These are phyloP conservation scores for Rhinolophus sinicus DNA, from an alignment of 2,113 vertebrate genomes.

Conservation along the genomic window DNA sequence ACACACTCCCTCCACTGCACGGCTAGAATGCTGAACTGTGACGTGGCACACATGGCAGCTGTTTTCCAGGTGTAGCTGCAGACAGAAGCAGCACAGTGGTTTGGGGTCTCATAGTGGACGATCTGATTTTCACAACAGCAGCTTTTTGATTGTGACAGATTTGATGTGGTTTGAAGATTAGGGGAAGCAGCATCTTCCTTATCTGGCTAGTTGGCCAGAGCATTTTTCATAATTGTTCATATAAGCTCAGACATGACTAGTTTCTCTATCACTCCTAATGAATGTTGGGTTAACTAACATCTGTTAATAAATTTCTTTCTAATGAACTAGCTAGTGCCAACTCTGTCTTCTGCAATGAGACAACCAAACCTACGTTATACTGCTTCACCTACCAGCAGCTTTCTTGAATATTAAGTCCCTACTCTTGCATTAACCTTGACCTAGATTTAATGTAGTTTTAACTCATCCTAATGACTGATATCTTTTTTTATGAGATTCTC, in stretches of 20 bases:
- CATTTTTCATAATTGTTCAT: neutral
- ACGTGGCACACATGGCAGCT: neutral
- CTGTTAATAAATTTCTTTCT: neutral
- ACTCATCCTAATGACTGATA: neutral
- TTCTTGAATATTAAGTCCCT: neutral
- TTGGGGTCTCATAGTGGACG: neutral
- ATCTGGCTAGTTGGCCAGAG: neutral
- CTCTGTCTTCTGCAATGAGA: neutral
- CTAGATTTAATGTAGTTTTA: neutral
- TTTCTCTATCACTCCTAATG: neutral
- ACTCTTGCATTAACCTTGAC: neutral
- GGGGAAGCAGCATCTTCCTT: neutral
- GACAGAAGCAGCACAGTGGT: neutral
- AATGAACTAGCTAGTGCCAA: neutral
- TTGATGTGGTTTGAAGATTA: neutral
- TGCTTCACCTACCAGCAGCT: neutral
- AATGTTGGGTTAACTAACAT: neutral
- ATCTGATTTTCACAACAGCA: neutral
- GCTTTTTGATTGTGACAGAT: neutral
- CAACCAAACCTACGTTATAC: neutral
- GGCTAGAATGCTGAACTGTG: neutral
- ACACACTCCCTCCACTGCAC: neutral
- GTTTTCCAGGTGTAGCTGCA: neutral
- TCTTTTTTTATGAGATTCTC: neutral
- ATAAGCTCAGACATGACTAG: neutral